Conservation (phyloP, 2,888 invertebrate species). For the Mesorhabditis belari region DNA sequence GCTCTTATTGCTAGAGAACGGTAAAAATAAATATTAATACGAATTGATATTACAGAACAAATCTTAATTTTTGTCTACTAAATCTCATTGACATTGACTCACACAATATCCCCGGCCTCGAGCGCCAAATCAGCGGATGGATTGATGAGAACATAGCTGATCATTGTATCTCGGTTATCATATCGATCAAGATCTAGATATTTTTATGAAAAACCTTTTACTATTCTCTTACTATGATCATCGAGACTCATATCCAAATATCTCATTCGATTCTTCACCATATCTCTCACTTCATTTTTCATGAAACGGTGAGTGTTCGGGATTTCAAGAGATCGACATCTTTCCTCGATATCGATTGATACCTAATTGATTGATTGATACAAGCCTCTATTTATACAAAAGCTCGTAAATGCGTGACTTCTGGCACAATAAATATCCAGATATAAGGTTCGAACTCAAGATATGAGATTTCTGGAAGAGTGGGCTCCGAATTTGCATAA, state of each 20-base stretch:
- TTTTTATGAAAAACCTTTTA: slow-evolving; percentile 1
- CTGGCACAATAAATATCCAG: no score
- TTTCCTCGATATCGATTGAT: slow-evolving; percentile 29
- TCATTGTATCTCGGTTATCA: slow-evolving; percentile 57
- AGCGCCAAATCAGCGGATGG: slow-evolving; percentile 92
- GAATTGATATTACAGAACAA: no score
- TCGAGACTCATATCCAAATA: slow-evolving; percentile 80
- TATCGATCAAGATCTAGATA: slow-evolving; percentile 10
- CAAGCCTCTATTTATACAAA: no score
- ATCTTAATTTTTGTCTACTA: not conserved
- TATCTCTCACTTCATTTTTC: slow-evolving; percentile 33
- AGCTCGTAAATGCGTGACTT: no score
- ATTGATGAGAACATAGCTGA: slow-evolving; percentile 95
- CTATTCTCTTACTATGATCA: slow-evolving; percentile 64
- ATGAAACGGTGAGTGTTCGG: slow-evolving; percentile 8
- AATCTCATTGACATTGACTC: slow-evolving; percentile 56
- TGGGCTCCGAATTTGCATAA: no score
- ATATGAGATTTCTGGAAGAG: no score
- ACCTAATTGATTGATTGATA: no score
- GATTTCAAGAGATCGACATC: slow-evolving; percentile 20
- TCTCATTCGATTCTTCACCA: slow-evolving; percentile 73
- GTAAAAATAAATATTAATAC: no score
- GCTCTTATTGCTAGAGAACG: no score
- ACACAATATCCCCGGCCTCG: slow-evolving; percentile 93
- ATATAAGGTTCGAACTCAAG: no score